Evolutionary conservation across 2,888 invertebrate genomes (phyloP).

Genomic region (Mechanitis messenoides): DNA sequence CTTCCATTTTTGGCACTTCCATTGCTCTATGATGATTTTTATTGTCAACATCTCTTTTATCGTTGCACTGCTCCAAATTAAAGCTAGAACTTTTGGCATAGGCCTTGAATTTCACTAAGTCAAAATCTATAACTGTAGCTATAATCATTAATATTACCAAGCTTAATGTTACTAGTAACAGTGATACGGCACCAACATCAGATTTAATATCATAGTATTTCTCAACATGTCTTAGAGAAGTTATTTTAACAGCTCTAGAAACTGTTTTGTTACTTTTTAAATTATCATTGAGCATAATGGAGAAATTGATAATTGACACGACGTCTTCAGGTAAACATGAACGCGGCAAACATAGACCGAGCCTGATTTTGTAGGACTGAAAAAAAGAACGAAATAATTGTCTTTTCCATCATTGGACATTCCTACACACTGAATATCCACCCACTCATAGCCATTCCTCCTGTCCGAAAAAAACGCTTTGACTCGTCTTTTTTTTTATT

Average conservation of each 20-base stretch:
- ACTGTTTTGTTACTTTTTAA: conserved; percentile 53
- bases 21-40: conserved; percentile 32
- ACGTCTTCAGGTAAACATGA: conserved; percentile 64
- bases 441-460: no score
- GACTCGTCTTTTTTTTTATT: no score
- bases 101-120: conserved; percentile 47
- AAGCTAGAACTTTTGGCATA: conserved; percentile 51
- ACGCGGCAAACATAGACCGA: conserved; percentile 70
- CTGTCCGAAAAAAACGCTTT: no score
- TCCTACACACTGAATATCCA: no score
- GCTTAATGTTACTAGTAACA: conserved; percentile 47
- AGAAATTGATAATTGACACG: conserved; percentile 64
- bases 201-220: conserved; percentile 43
- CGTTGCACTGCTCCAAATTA: conserved; percentile 56
- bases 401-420: no score
- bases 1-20: conserved; percentile 31
- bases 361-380: conserved; percentile 54
- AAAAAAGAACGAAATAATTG: conserved; percentile 27
- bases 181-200: conserved; percentile 50
- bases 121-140: conserved; percentile 67
- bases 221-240: conserved; percentile 46
- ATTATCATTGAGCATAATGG: conserved; percentile 63
- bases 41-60: conserved; percentile 32
- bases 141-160: conserved; percentile 48
- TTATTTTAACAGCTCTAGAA: conserved; percentile 51